Evolutionary conservation across 2,113 vertebrate genomes (phyloP).

Genomic region (Laterallus jamaicensis): DNA sequence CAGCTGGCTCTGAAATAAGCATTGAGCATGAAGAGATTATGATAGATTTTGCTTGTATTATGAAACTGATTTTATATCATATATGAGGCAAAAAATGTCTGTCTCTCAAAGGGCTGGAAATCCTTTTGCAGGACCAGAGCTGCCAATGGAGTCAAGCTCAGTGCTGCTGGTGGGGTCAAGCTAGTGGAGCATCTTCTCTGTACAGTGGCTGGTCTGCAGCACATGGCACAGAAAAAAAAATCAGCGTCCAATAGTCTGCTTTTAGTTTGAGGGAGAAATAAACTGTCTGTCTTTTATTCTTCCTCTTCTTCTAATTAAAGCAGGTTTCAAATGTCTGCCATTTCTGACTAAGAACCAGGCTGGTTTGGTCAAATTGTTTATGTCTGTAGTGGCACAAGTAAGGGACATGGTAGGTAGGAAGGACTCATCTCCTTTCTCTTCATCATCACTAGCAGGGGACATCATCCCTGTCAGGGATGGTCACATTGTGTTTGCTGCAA

Average conservation of each 20-base stretch:
- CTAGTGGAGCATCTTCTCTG: neutral
- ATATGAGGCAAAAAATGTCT: constrained; percentile 22
- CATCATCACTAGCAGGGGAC: neutral
- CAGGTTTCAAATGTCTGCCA: neutral
- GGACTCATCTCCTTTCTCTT: neutral
- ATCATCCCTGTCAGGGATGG: neutral
- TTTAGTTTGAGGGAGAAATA: neutral
- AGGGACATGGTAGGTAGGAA: neutral
- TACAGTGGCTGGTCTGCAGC: neutral
- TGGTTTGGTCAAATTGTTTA: neutral
- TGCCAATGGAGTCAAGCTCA: neutral
- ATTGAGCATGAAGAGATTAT: constrained; percentile 70
- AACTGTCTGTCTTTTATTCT: neutral
- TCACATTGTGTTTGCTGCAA: neutral
- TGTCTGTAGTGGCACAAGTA: neutral
- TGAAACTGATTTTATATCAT: constrained; percentile 71
- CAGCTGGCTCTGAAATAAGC: constrained; percentile 66
- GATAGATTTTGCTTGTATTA: constrained; percentile 73
- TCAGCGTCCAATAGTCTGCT: neutral
- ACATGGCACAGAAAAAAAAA: neutral
- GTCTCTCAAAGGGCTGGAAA: constrained; percentile 45
- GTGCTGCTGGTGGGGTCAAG: neutral
- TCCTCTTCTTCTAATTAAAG: neutral
- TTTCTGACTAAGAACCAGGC: neutral
- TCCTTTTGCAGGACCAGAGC: neutral